These are phyloP conservation scores for Deilephila porcellus DNA, from an alignment of 2,888 invertebrate genomes.

Conservation along the genomic window DNA sequence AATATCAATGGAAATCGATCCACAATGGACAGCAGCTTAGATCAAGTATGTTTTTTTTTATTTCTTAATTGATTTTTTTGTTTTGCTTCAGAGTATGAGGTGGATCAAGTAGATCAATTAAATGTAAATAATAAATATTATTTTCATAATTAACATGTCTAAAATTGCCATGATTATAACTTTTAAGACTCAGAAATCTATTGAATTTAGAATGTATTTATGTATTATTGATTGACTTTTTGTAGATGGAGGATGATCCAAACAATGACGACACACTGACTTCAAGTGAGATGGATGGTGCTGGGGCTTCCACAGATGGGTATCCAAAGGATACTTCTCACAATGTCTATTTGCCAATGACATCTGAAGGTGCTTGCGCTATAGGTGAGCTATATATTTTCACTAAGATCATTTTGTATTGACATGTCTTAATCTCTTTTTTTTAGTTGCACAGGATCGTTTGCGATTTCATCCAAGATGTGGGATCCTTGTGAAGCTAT, in stretches of 20 bases:
- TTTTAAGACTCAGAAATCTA: too few species aligned
- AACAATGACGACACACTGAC: constrained; percentile 68
- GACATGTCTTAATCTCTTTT: constrained; percentile 18
- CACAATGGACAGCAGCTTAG: constrained; percentile 60
- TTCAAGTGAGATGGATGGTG: constrained; percentile 57
- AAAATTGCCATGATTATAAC: too few species aligned
- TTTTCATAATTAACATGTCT: too few species aligned
- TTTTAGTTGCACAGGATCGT: constrained; percentile 83
- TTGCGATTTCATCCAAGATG: constrained; percentile 94
- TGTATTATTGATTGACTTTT: neutral
- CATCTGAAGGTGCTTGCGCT: constrained; percentile 60
- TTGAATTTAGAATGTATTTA: too few species aligned
- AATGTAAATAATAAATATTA: too few species aligned
- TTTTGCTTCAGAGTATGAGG: neutral
- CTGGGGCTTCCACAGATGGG: constrained; percentile 46
- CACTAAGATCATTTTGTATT: neutral
- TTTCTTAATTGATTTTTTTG: neutral
- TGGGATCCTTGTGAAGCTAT: constrained; percentile 94
- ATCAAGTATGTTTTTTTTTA: constrained; percentile 56
- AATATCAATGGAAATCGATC: constrained; percentile 60
- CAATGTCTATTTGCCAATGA: constrained; percentile 59
- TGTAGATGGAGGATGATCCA: constrained; percentile 64
- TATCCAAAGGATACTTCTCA: constrained; percentile 49
- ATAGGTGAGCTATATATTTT: constrained; percentile 50
- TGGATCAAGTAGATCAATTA: too few species aligned